Conservation (phyloP, 2,888 invertebrate genomes). For the Chydorus sphaericus region DNA sequence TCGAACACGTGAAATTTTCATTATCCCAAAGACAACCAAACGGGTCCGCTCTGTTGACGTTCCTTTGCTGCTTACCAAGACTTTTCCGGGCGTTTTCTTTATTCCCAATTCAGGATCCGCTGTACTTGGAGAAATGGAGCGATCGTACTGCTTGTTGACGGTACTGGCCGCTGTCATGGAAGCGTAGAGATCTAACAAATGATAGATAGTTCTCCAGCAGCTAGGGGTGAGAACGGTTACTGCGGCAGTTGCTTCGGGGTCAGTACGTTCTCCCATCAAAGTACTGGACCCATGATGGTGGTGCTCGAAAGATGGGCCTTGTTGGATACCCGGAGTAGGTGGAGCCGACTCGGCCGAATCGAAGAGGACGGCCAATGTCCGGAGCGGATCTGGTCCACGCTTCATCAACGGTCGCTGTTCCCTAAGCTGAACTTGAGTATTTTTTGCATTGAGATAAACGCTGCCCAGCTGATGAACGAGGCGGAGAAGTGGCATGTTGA, state of each 20-base stretch:
- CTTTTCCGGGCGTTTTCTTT: too few species aligned
- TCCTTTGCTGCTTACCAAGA: too few species aligned
- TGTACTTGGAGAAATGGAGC: slow-evolving; percentile 38
- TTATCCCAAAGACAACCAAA: slow-evolving; percentile 62
- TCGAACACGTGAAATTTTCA: slow-evolving; percentile 69
- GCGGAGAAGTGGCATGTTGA: slow-evolving; percentile 87
- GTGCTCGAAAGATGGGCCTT: background rate
- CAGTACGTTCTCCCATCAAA: background rate
- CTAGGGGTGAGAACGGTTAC: slow-evolving; percentile 6
- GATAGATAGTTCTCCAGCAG: slow-evolving; percentile 90
- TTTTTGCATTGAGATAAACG: slow-evolving; percentile 94
- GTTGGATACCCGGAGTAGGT: slow-evolving; percentile 20
- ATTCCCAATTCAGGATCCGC: background rate
- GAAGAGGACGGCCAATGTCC: slow-evolving; percentile 7
- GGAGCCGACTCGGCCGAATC: slow-evolving; percentile 40
- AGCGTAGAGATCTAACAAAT: slow-evolving; percentile 79
- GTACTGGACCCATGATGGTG: slow-evolving; percentile 2
- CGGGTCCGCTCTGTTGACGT: background rate
- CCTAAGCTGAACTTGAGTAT: slow-evolving; percentile 77
- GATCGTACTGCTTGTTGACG: slow-evolving; percentile 34
- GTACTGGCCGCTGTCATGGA: slow-evolving; percentile 91
- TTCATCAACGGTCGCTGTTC: slow-evolving; percentile 36
- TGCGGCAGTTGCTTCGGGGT: background rate
- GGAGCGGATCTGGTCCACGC: background rate
- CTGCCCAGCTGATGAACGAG: slow-evolving; percentile 90